phyloP scores from a whole-genome alignment of 2,113 vertebrate genomes.

The Fukomys damarensis region DNA sequence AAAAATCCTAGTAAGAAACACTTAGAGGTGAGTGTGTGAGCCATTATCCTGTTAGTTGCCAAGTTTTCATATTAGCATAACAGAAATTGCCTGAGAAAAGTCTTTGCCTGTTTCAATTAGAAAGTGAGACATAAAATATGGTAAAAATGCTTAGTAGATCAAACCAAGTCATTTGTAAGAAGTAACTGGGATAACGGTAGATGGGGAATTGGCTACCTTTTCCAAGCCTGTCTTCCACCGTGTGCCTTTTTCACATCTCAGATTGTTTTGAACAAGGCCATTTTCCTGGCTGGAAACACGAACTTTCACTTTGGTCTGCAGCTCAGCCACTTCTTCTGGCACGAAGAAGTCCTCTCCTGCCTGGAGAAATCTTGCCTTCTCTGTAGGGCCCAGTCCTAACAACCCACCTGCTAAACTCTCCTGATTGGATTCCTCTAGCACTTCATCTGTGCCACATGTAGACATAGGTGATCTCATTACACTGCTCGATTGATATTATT shows the following conservation, averaged over 20 bases:
- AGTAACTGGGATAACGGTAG: neutral
- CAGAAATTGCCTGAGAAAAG: neutral
- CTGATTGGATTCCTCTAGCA: fast-evolving
- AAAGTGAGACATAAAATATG: neutral
- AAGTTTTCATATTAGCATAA: neutral
- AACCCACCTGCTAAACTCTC: neutral
- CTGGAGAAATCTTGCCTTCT: neutral
- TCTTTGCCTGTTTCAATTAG: neutral
- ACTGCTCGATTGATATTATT: neutral
- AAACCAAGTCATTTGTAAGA: neutral
- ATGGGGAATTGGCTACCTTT: neutral
- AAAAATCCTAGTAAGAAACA: neutral
- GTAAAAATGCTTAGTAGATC: neutral
- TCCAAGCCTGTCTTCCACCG: too few relatives aligned
- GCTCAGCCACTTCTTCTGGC: neutral
- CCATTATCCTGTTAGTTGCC: neutral
- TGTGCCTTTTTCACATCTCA: neutral
- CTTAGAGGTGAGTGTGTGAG: neutral
- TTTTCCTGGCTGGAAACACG: neutral
- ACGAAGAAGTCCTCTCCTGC: neutral
- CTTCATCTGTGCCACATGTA: neutral
- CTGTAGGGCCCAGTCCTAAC: neutral
- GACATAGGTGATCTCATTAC: neutral
- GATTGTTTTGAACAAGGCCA: neutral
- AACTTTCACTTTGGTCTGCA: neutral